These are phyloP conservation scores for Platycnemis pennipes DNA, from an alignment of 2,888 invertebrate genomes.

Conservation along the genomic window DNA sequence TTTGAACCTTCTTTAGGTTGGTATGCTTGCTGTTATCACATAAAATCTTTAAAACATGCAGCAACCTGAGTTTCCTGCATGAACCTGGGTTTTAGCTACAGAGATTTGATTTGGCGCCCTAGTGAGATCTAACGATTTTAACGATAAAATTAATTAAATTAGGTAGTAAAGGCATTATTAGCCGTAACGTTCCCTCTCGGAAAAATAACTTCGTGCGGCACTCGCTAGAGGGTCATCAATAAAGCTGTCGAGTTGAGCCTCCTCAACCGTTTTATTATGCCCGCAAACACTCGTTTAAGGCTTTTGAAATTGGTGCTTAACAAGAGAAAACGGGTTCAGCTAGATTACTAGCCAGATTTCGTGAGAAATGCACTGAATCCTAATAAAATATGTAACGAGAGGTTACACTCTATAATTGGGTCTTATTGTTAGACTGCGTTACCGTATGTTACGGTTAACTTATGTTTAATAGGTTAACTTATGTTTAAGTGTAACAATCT, in stretches of 20 bases:
- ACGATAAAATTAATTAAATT: slow-evolving; percentile 31
- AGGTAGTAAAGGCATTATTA: neutral
- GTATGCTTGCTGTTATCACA: neutral
- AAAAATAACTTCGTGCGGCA: neutral
- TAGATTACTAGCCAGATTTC: slow-evolving; percentile 1
- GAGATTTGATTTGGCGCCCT: neutral
- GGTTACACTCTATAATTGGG: neutral
- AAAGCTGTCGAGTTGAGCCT: neutral
- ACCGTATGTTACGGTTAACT: neutral
- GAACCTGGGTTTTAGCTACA: neutral
- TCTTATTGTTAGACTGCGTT: neutral
- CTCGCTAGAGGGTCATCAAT: neutral
- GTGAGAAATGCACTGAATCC: neutral
- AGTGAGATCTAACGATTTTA: neutral
- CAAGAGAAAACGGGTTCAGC: neutral
- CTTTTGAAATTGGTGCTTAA: neutral
- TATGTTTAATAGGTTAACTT: neutral
- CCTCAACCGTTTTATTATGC: neutral
- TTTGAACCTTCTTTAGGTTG: neutral
- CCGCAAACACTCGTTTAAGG: neutral
- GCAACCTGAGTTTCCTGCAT: too few relatives aligned
- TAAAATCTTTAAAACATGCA: neutral
- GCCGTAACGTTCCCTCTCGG: neutral
- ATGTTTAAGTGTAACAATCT: too few relatives aligned
- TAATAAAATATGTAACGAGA: slow-evolving; percentile 15